Evolutionary conservation across 2,797 vertebrate species (phyloP), one percentile per base, ranked within the genome.

Genomic region (Artibeus jamaicensis): DNA sequence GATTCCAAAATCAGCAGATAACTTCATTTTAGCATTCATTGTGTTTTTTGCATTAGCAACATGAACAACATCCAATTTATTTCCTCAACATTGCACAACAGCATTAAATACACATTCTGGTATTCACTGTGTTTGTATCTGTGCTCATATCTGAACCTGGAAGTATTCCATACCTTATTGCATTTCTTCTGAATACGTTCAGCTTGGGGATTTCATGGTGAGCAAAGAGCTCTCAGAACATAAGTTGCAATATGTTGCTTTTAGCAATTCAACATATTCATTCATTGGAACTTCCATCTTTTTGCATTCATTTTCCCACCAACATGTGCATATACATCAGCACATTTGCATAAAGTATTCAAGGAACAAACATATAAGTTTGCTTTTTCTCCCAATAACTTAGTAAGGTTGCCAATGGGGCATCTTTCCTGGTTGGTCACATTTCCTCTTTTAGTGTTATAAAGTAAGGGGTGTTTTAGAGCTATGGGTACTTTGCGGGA

Each of bases 141-240:
- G 96, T 97, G 96, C 92, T 98, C 97, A 96, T 96, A 97, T 97
- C 97, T 96, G 96, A 98, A 97, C 97, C 97, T 98, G 97, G 97
- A 97, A 96, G 95, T 90, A 86, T 96, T 98, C 97, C 97, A 98
- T 96, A 97, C 97, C 97, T 96, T 98, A 97, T 96, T 97, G 96
- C 96, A 90, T 94, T 97, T 97, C 96, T 97, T 95, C 93, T 24
- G 94, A 97, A 96, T 95, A 96, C 94, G 96, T 97, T 97, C 97
- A 97, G 96, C 97, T 91, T 86, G 89, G 97, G 97, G 95, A 97
- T 97, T 98, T 96, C 97, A 96, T 95, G 97, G 96, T 93, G 97
- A 97, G 97, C 96, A 96, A 96, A 95, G 92, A 97, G 94, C 97
- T 98, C 97, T 98, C 97, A 95, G 95, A 98, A 96, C 97, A 97